phyloP scores from a whole-genome alignment of 2,113 vertebrate genomes.

The Macaca nemestrina region DNA sequence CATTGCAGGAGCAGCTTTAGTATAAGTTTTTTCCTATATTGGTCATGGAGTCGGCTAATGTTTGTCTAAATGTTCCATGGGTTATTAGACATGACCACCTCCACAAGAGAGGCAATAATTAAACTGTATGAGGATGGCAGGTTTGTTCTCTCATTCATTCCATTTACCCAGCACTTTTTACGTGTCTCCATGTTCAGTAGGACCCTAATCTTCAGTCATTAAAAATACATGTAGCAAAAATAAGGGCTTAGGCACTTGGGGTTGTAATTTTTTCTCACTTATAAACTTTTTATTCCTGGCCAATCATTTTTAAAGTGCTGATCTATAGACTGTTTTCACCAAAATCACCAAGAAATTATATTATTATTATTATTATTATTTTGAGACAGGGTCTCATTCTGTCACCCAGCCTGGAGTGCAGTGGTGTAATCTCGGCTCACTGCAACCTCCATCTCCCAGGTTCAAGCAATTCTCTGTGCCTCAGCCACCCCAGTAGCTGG shows the following conservation, averaged over 20 bases:
- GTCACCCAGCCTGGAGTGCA: too few relatives aligned
- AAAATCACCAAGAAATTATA: background rate
- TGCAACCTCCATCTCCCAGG: too few relatives aligned
- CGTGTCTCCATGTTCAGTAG: background rate
- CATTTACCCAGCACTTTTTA: background rate
- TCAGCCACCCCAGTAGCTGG: too few relatives aligned
- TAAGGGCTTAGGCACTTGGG: background rate
- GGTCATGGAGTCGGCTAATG: background rate
- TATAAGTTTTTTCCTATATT: background rate
- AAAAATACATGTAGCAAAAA: constrained; percentile 1
- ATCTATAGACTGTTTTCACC: background rate
- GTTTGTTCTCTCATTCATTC: background rate
- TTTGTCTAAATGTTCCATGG: background rate
- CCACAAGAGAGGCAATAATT: background rate
- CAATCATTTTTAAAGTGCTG: background rate
- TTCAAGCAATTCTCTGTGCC: too few relatives aligned
- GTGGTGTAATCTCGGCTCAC: too few relatives aligned
- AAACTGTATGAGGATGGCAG: background rate
- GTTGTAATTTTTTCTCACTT: background rate
- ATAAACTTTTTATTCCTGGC: background rate
- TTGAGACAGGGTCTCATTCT: too few relatives aligned
- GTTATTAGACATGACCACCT: background rate
- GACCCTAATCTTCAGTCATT: background rate
- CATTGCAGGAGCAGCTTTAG: background rate
- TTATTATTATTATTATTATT: too few relatives aligned